These are phyloP conservation scores for Syrphus vitripennis DNA, from an alignment of 2,888 invertebrate genomes.

Conservation along the genomic window DNA sequence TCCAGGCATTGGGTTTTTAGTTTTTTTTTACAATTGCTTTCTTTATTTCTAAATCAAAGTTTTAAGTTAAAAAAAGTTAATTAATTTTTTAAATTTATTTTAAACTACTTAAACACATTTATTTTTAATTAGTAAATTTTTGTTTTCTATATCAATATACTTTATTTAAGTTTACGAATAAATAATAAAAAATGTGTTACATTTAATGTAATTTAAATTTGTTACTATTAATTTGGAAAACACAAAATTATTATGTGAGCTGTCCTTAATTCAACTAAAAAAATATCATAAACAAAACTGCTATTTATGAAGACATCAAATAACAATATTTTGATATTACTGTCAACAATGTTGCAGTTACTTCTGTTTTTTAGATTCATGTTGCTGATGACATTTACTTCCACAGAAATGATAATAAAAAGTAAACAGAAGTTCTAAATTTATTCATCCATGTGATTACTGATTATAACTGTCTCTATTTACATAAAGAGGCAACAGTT, in stretches of 20 bases:
- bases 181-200: too few relatives aligned
- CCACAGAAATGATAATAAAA: not conserved
- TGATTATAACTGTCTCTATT: not conserved
- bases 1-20: not conserved
- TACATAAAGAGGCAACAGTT: conserved; percentile 26
- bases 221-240: too few relatives aligned
- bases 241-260: too few relatives aligned
- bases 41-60: too few relatives aligned
- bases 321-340: not conserved
- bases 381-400: conserved; percentile 26
- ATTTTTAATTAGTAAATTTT: too few relatives aligned
- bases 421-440: conserved; percentile 1
- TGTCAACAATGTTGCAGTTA: conserved; percentile 5
- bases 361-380: conserved; percentile 30
- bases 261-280: not conserved
- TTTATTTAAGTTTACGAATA: too few relatives aligned
- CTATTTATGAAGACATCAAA: not conserved
- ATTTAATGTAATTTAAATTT: too few relatives aligned
- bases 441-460: not conserved
- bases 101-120: too few relatives aligned
- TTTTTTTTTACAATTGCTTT: too few relatives aligned
- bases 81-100: too few relatives aligned
- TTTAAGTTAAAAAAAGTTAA: too few relatives aligned
- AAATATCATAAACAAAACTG: not conserved
- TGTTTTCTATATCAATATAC: too few relatives aligned